Evolutionary conservation across 1,140 invertebrate species (phyloP).

Genomic region (Leptonema lineaticorne): DNA sequence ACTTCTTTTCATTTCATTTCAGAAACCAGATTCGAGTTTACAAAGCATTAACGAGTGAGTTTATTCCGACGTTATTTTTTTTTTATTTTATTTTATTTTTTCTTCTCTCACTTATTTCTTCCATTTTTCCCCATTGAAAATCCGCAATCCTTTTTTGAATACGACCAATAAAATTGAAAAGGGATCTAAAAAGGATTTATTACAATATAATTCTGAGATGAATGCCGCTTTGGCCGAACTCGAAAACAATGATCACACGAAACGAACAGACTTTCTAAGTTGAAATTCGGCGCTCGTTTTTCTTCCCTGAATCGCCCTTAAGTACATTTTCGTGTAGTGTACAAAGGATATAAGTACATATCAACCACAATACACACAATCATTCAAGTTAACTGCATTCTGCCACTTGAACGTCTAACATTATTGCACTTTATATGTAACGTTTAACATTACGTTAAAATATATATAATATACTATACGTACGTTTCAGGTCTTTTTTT

Average conservation of each 20-base stretch:
- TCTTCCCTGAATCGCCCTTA: constrained; percentile 15
- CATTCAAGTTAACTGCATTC: constrained; percentile 39
- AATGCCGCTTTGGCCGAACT: neutral
- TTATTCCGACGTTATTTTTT: no score
- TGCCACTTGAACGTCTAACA: constrained; percentile 2
- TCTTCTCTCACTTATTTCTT: no score
- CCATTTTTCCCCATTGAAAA: no score
- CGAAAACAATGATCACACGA: constrained; percentile 22
- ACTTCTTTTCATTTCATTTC: neutral
- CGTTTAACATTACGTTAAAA: constrained; percentile 12
- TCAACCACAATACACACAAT: constrained; percentile 22
- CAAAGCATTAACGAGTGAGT: neutral
- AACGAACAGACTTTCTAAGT: neutral
- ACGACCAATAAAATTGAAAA: constrained; percentile 10
- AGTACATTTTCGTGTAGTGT: constrained; percentile 30
- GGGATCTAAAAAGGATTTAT: constrained; percentile 16
- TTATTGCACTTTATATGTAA: constrained; percentile 20
- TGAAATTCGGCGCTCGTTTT: constrained; percentile 27
- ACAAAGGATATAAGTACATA: constrained; percentile 4
- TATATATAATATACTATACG: no score
- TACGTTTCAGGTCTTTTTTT: no score
- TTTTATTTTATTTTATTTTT: no score
- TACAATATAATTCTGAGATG: neutral
- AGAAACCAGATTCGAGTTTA: neutral
- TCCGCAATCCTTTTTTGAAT: neutral